These are phyloP conservation scores for Sebastes trivittatus DNA, from an alignment of 2,797 vertebrate species.

Conservation along the genomic window DNA sequence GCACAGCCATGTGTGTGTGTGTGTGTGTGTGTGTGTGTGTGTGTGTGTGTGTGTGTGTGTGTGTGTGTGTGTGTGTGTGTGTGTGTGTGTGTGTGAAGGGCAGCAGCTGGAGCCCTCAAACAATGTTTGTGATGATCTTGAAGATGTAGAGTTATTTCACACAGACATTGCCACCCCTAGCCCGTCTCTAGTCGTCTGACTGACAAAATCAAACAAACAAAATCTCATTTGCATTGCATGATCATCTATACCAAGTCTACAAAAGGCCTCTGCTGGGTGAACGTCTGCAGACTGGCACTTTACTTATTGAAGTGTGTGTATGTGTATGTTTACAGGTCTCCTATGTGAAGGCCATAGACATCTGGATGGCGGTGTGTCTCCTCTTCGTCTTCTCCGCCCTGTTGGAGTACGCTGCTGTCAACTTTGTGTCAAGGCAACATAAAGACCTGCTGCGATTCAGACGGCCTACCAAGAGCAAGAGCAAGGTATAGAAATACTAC, in stretches of 20 bases:
- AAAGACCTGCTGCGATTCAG: slow-evolving; percentile 93
- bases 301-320: neutral
- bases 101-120: neutral
- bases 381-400: slow-evolving; percentile 97
- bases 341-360: slow-evolving; percentile 97
- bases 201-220: neutral
- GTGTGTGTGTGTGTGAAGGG: neutral
- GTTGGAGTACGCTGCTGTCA: slow-evolving; percentile 96
- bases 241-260: too few relatives aligned
- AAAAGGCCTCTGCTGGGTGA: neutral
- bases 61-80: neutral
- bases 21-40: neutral
- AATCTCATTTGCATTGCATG: too few relatives aligned
- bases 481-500: slow-evolving; percentile 82
- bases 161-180: too few relatives aligned
- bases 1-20: neutral
- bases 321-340: slow-evolving; percentile 86
- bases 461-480: slow-evolving; percentile 87
- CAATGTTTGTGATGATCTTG: too few relatives aligned
- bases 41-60: neutral
- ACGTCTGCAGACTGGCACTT: neutral
- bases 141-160: too few relatives aligned
- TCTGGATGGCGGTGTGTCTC: slow-evolving; percentile 98
- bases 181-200: neutral
- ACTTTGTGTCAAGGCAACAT: slow-evolving; percentile 97